Base-by-base conservation (phyloP, 2,113 vertebrate genomes). In the Marcusenius ussheri region DNA sequence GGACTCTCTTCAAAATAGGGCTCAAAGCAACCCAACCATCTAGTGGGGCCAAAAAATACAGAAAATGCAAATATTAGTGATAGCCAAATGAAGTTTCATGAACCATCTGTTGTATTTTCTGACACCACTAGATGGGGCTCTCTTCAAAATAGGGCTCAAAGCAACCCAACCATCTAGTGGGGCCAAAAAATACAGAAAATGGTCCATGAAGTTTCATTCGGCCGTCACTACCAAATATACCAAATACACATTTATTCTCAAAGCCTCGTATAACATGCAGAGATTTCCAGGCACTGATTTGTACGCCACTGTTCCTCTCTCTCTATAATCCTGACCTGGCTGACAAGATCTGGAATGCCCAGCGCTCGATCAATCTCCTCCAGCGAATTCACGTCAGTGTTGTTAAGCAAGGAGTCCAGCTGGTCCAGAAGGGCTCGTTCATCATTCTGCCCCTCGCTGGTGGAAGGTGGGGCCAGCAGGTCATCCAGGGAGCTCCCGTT, bases 301-400 rank as follows among this genome's bases (percentile, higher is more conserved):
- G 31, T 42, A 35, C 5, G 17, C 5, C 15, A 39, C 85, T 87
- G 85, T 15, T 80, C 5, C 45, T 85, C 46, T 47, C 39, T 2
- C 11, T 11, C 88, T 31, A 56, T 85, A 84, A 24, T 39, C 24
- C 93, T 91, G 94, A 98, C 98, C 96, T 99, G 98, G 93, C 96
- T 97, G 24, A 99, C 97, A 46, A 99, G 97, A 89, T 99, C 98
- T 87, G 98, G 98, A 94, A 99, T 99, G 90, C 98, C 98, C 51
- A 99, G 93, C 3, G 98, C 98, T 93, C 97, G 95, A 93, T 99
- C 98, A 5, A 99, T 99, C 92, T 99, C 98, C 91, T 98, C 98
- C 90, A 99, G 94, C 46, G 97, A 94, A 1, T 96, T 97, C 91
- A 97, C 97, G 91, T 99, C 98, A 0, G 98, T 96, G 1, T 97